Conservation (phyloP, 2,113 vertebrate genomes). For the Lates calcarifer region DNA sequence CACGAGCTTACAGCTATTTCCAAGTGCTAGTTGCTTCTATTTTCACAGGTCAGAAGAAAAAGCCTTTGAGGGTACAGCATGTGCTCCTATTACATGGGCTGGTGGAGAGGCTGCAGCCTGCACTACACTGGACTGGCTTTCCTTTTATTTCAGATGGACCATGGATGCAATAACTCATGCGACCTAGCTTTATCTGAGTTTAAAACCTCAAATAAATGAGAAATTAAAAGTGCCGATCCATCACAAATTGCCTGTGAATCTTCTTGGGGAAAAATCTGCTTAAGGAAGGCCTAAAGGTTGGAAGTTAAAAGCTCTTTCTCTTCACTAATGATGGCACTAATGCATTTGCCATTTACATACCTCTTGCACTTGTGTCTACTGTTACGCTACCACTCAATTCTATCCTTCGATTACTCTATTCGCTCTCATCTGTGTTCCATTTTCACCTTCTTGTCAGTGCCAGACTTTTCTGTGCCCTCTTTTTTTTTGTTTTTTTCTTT, state of each 20-base stretch:
- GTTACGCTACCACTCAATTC: slow-evolving; percentile 35
- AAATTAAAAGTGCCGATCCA: slow-evolving; percentile 38
- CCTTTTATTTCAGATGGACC: background rate
- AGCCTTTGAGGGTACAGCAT: slow-evolving; percentile 1
- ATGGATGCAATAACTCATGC: background rate
- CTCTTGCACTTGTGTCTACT: slow-evolving; percentile 13
- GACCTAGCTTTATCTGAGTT: background rate
- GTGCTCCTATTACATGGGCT: background rate
- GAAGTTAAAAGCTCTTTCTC: slow-evolving; percentile 64
- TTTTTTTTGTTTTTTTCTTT: background rate
- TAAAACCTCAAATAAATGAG: slow-evolving; percentile 17
- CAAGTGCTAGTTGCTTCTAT: slow-evolving; percentile 13
- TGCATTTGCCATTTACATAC: slow-evolving; percentile 75
- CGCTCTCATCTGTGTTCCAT: slow-evolving; percentile 13
- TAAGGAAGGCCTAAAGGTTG: slow-evolving; percentile 48
- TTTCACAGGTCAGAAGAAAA: slow-evolving; percentile 26
- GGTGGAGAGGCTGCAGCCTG: background rate
- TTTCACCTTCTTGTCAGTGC: background rate
- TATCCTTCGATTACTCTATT: background rate
- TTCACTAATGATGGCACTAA: slow-evolving; percentile 59
- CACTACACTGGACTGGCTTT: background rate
- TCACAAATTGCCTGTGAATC: slow-evolving; percentile 31
- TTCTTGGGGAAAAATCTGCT: slow-evolving; percentile 8
- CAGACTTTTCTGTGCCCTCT: background rate
- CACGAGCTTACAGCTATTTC: slow-evolving; percentile 34